A percentile compares a stretch with the other conserved stretches of the same genome.
phyloP scores from a whole-genome alignment of 2,888 invertebrate species.

The Pinctada fucata region DNA sequence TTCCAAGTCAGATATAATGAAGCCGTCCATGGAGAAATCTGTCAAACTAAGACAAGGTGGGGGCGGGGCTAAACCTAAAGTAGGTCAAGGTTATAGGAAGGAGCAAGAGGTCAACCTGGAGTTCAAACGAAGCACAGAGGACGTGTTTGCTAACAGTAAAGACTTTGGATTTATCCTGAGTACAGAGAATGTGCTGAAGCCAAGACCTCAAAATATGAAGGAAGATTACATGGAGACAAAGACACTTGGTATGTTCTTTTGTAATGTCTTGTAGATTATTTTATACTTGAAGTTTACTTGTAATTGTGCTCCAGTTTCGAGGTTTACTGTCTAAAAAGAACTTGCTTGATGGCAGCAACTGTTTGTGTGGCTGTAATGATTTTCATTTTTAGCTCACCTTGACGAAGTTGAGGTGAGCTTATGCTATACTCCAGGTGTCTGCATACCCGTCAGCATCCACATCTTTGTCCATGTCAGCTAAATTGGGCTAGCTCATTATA shows the following conservation, averaged over 20 bases:
- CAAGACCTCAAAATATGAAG: slow-evolving; percentile 23
- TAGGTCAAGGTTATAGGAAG: not conserved
- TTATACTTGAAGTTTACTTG: not conserved
- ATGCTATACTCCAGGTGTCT: too few species aligned
- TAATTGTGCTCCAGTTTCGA: slow-evolving; percentile 8
- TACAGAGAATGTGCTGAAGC: slow-evolving; percentile 31
- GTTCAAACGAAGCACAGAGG: slow-evolving; percentile 52
- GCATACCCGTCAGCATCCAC: too few species aligned
- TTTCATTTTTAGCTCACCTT: too few species aligned
- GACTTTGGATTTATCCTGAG: not conserved
- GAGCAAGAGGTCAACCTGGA: slow-evolving; percentile 40
- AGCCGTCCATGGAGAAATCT: not conserved
- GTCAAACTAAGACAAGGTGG: slow-evolving; percentile 2
- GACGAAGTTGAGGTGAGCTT: too few species aligned
- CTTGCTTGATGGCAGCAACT: too few species aligned
- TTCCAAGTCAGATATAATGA: not conserved
- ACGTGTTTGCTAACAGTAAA: slow-evolving; percentile 7
- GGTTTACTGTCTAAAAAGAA: too few species aligned
- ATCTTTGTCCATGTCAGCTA: too few species aligned
- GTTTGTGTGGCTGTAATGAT: too few species aligned
- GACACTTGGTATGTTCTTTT: not conserved
- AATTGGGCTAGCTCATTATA: too few species aligned
- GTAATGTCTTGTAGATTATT: not conserved
- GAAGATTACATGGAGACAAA: slow-evolving; percentile 35
- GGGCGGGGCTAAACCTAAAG: not conserved